Base-by-base conservation (phyloP, 2,888 invertebrate species). In the Drosophila leonis region DNA sequence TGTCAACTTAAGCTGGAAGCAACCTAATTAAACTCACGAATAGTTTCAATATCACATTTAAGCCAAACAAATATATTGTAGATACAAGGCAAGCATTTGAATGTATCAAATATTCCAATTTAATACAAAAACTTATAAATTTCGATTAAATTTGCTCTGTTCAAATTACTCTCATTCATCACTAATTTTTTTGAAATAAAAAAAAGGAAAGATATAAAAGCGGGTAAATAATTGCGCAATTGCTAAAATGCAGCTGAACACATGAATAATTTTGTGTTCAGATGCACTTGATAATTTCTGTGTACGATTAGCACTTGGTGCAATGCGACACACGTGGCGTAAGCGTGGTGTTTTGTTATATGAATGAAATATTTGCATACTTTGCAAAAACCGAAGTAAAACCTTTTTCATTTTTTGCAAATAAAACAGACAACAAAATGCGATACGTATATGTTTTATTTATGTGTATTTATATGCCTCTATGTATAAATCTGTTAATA, bases 201-300 rank as follows among this genome's bases (percentile, higher is more conserved):
- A 2, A 9, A 7, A 31, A 2, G 10, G 9, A 8, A 5, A 35
- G 5, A 35, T 13, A 35, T 15, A 37, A 37, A 6, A 39, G 8
- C n/a, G 4, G 4, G 13, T 13, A 24, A 62, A 75, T 61, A 64
- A 59, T 63, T 65, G 52, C 31, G 24, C 20, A 48, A 10, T 64
- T 65, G 41, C 37, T 20, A 18, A 52, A 46, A 54, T 72, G 39
- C 68, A 65, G 65, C 52, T 61, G 63, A 57, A 48, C 49, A 60
- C 65, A 39, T 79, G 57, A 72, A 56, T 68, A 54, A 56, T 31
- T 33, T 49, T 35, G 9, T 42, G 35, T 27, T 8, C 18, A 37
- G 46, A 27, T 51, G 33, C 39, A 35, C 48, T 24, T 39, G 39
- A 41, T 48, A 18, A 29, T 41, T 49, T 31, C 31, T 60, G 39